Evolutionary conservation across 1,140 invertebrate genomes (phyloP), one percentile per base, ranked within the genome.

Genomic region (Pogonus chalceus): DNA sequence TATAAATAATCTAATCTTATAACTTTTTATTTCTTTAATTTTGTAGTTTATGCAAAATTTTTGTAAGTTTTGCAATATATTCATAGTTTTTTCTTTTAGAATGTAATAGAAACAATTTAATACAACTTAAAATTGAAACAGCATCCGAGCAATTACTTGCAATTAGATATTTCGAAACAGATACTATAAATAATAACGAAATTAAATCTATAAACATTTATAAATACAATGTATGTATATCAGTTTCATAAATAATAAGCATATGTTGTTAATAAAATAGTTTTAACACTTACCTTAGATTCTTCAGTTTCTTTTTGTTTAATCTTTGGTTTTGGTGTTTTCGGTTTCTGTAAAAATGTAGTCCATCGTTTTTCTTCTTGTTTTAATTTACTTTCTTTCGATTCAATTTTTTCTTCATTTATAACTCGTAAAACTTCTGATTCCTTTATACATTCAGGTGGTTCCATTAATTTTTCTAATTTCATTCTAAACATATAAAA

Each of bases 291-390:
- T 53, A 63, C 61, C 14, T 61, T 56, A 1, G 64, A 57, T 31
- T 62, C 57, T 46, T 68, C 58, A 23, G 14, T n/a, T 47, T 60
- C 59, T 26, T 60, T 52, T 35, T 64, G 69, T 54, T 76, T 78
- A 1, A 71, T 69, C 52, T 65, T 72, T 0, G 82, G 82, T 26
- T 79, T 72, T 0, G 82, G 79, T 20, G 81, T 71, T 57, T 79
- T 74, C 1, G 84, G 84, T 57, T 81, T 83, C 61, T 84, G 80
- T 31, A 86, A 64, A 60, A 87, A 87, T 12, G 82, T 84, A n/a
- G 84, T 83, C 63, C 75, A 81, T 53, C 76, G 81, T 43, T 74
- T 78, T 49, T 79, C 77, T 55, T 81, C 75, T 18, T 78, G 70
- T 22, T 69, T 62, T 24, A 74, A 73, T 37, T 75, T 76, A 48